Evolutionary conservation across 2,888 invertebrate genomes (phyloP).

Genomic region (Diplolepis rosae): DNA sequence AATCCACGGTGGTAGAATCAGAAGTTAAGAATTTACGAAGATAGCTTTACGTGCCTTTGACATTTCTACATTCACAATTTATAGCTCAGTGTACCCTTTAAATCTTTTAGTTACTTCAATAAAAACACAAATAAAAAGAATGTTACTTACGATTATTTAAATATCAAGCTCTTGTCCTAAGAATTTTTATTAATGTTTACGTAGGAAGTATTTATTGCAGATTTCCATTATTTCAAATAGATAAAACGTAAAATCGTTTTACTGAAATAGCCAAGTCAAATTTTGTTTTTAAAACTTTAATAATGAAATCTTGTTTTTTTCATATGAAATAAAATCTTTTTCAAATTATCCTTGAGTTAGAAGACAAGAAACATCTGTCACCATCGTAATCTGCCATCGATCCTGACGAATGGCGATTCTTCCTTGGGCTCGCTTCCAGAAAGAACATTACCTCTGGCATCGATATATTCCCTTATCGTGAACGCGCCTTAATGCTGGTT

Average conservation of each 20-base stretch:
- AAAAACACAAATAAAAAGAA: too few species aligned
- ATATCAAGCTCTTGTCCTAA: too few species aligned
- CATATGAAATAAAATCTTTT: not conserved
- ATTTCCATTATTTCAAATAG: too few species aligned
- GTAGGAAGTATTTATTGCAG: too few species aligned
- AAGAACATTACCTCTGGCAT: constrained; percentile 37
- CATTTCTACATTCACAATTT: constrained; percentile 45
- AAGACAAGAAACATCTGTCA: not conserved
- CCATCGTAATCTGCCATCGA: constrained; percentile 8
- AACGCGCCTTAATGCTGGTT: constrained; percentile 8
- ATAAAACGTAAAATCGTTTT: too few species aligned
- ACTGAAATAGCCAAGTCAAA: too few species aligned
- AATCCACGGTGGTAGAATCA: too few species aligned
- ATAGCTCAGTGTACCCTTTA: too few species aligned
- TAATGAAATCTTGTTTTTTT: not conserved
- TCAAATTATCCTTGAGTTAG: not conserved
- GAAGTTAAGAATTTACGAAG: constrained; percentile 49
- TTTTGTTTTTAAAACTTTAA: not conserved
- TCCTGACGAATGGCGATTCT: constrained; percentile 43
- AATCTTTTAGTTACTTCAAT: too few species aligned
- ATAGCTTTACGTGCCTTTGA: constrained; percentile 46
- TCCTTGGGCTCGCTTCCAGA: constrained; percentile 46
- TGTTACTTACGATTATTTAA: too few species aligned
- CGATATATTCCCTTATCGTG: constrained; percentile 2
- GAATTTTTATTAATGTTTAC: too few species aligned